These are phyloP conservation scores for Aethina tumida DNA, from an alignment of 1,140 invertebrate genomes.

Conservation along the genomic window DNA sequence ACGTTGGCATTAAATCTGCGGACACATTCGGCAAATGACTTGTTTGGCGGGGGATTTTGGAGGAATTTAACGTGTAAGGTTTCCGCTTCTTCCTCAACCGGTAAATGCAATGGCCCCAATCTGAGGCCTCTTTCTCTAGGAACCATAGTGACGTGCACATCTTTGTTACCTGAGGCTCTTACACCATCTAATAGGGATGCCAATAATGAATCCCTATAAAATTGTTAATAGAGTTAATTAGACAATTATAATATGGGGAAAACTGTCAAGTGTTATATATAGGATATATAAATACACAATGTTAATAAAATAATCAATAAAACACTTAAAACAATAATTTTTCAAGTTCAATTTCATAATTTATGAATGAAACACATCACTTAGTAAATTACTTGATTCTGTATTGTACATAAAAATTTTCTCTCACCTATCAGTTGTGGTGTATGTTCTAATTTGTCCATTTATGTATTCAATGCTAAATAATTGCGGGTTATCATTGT, in stretches of 20 bases:
- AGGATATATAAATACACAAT: too few relatives aligned
- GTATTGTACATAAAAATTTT: too few relatives aligned
- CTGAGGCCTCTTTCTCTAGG: conserved; percentile 74
- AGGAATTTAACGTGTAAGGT: conserved; percentile 74
- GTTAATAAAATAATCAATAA: too few relatives aligned
- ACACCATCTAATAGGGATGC: conserved; percentile 94
- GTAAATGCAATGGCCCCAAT: conserved; percentile 75
- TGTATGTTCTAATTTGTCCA: conserved; percentile 79
- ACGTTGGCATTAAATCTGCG: conserved; percentile 95
- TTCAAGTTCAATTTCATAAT: too few relatives aligned
- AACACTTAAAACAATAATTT: too few relatives aligned
- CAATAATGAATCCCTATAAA: conserved; percentile 79
- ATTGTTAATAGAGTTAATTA: too few relatives aligned
- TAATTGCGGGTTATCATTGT: conserved; percentile 83
- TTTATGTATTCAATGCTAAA: conserved; percentile 93
- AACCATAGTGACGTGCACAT: conserved; percentile 91
- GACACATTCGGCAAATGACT: conserved; percentile 56
- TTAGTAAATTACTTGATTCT: too few relatives aligned
- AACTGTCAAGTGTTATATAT: too few relatives aligned
- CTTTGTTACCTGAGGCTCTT: conserved; percentile 88
- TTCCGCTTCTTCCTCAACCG: conserved; percentile 94
- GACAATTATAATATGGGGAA: neutral
- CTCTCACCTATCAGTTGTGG: conserved; percentile 68
- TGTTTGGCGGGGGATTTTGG: conserved; percentile 51
- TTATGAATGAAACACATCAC: too few relatives aligned